phyloP scores from a whole-genome alignment of 1,140 invertebrate genomes.

The Olivierus martensii region DNA sequence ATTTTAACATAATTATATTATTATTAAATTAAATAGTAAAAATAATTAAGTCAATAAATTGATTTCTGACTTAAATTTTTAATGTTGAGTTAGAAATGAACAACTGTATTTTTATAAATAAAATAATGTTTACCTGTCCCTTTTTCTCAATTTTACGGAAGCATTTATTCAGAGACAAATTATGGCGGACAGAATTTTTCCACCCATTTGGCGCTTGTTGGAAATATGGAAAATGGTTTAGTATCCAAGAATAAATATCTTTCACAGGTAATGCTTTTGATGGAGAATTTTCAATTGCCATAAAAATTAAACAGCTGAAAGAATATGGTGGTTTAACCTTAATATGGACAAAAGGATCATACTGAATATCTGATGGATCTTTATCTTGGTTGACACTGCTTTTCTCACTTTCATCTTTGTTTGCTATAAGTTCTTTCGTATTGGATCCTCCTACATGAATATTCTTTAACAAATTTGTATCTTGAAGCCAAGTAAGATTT shows the following conservation, averaged over 20 bases:
- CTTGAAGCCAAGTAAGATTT: constrained; percentile 76
- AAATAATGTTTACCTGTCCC: constrained; percentile 39
- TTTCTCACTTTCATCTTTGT: neutral
- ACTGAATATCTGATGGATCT: constrained; percentile 23
- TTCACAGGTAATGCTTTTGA: constrained; percentile 82
- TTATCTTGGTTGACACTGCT: constrained; percentile 19
- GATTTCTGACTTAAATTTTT: too few relatives aligned
- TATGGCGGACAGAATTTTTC: constrained; percentile 43
- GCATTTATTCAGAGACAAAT: constrained; percentile 41
- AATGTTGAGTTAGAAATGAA: too few relatives aligned
- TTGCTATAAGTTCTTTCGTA: neutral
- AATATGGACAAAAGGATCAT: constrained; percentile 50
- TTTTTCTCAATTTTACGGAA: constrained; percentile 40
- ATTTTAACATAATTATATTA: too few relatives aligned
- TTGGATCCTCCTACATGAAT: constrained; percentile 8
- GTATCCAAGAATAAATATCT: constrained; percentile 96
- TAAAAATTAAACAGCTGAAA: constrained; percentile 90
- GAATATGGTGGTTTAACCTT: constrained; percentile 88
- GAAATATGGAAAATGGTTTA: constrained; percentile 44
- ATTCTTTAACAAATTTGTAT: constrained; percentile 68
- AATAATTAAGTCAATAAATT: too few relatives aligned
- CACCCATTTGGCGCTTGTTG: constrained; percentile 37
- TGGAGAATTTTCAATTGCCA: constrained; percentile 87
- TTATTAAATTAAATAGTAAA: too few relatives aligned
- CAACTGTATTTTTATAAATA: too few relatives aligned